A percentile compares a stretch with the other conserved stretches of the same genome.
These are phyloP conservation scores for Podabrus alpinus DNA, from an alignment of 2,888 invertebrate species.

Conservation along the genomic window DNA sequence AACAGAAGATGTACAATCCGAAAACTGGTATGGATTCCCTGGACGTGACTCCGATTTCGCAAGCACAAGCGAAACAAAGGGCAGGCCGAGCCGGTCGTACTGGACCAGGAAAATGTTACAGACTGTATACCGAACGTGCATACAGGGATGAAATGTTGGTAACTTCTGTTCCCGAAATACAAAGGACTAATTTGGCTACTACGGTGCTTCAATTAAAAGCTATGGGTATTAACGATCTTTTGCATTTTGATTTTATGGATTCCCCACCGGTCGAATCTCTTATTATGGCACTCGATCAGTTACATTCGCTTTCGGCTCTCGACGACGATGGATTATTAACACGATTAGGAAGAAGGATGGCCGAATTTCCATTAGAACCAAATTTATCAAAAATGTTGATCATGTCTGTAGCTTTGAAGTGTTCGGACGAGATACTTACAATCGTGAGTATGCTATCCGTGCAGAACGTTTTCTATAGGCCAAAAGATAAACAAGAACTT, in stretches of 20 bases:
- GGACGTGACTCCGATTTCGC: slow-evolving; percentile 96
- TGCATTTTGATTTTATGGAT: slow-evolving; percentile 99
- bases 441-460: slow-evolving; percentile 96
- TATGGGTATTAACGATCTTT: slow-evolving; percentile 98
- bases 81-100: slow-evolving; percentile 96
- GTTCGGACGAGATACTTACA: slow-evolving; percentile 97
- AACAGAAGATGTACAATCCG: slow-evolving; percentile 98
- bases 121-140: slow-evolving; percentile 96
- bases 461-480: slow-evolving; percentile 98
- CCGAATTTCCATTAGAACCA: slow-evolving; percentile 98
- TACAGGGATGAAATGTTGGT: slow-evolving; percentile 98
- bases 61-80: slow-evolving; percentile 96
- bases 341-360: slow-evolving; percentile 86
- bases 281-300: slow-evolving; percentile 96
- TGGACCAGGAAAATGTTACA: slow-evolving; percentile 96
- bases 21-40: slow-evolving; percentile 98
- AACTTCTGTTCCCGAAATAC: slow-evolving; percentile 98
- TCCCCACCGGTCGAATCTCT: slow-evolving; percentile 97
- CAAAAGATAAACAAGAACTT: no score
- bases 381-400: slow-evolving; percentile 98
- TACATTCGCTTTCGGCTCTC: slow-evolving; percentile 94
- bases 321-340: slow-evolving; percentile 93
- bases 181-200: slow-evolving; percentile 95
- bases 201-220: slow-evolving; percentile 96
- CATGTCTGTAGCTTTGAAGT: slow-evolving; percentile 96